Evolutionary conservation across 2,888 invertebrate species (phyloP).

Genomic region (Scaptomyza cyrtandrae): DNA sequence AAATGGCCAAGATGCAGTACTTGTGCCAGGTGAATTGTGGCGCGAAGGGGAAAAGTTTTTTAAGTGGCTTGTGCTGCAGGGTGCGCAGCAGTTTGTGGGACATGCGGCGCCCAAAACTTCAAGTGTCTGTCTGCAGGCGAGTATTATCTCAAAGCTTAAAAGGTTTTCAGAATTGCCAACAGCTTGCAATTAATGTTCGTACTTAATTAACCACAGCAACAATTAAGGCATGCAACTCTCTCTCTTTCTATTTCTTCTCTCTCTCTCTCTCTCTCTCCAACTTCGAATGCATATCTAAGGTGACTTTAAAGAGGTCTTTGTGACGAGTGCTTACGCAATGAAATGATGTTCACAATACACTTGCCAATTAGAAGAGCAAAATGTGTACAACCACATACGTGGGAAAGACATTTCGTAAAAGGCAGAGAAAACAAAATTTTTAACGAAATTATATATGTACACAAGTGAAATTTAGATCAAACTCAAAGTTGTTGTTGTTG

Average conservation of each 20-base stretch:
- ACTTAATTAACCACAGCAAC: conserved; percentile 54
- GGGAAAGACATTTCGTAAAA: background rate
- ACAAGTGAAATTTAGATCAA: conserved; percentile 52
- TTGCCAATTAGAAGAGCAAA: conserved; percentile 60
- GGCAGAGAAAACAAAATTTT: conserved; percentile 58
- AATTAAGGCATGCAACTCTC: conserved; percentile 21
- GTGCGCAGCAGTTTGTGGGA: background rate
- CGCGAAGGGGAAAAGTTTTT: conserved; percentile 10
- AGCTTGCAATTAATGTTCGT: conserved; percentile 46
- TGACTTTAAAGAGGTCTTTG: conserved; percentile 27
- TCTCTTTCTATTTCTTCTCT: background rate
- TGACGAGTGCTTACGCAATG: conserved; percentile 27
- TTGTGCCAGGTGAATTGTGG: conserved; percentile 27
- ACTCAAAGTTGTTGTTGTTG: conserved; percentile 43
- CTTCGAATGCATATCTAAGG: conserved; percentile 11
- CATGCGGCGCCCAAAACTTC: conserved; percentile 2
- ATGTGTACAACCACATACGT: conserved; percentile 22
- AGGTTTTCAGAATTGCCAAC: conserved; percentile 21
- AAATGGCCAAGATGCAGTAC: conserved; percentile 21
- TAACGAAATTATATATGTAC: conserved; percentile 71
- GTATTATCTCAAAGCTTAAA: conserved; percentile 23
- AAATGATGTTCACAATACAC: conserved; percentile 52
- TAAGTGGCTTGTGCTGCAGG: conserved; percentile 12
- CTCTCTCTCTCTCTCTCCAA: background rate
- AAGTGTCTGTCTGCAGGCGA: conserved; percentile 18